These are phyloP conservation scores for Panonychus citri DNA, from an alignment of 1,140 invertebrate species.

Conservation along the genomic window DNA sequence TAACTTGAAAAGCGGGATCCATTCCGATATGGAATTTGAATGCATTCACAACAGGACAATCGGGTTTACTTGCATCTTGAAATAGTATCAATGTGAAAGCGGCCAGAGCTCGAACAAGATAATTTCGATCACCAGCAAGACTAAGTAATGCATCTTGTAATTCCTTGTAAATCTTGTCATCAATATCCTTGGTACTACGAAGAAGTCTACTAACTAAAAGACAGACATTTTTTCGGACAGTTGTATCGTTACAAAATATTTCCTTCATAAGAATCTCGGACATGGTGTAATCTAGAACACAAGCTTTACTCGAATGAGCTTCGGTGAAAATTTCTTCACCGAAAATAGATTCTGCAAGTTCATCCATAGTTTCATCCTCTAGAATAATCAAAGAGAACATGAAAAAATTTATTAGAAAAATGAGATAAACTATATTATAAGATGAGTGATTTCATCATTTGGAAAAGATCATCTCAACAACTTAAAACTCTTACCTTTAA, in stretches of 20 bases:
- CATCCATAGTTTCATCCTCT: background rate
- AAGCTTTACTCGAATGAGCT: background rate
- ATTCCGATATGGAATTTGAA: background rate
- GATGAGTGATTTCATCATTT: too few species aligned
- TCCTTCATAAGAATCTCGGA: background rate
- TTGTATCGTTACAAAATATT: background rate
- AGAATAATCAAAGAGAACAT: background rate
- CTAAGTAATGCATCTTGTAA: background rate
- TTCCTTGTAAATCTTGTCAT: background rate
- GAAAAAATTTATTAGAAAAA: background rate
- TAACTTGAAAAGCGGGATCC: conserved; percentile 1
- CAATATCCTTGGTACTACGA: background rate
- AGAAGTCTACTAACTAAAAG: background rate
- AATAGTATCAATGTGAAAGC: background rate
- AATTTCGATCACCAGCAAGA: background rate
- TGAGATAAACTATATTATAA: too few species aligned
- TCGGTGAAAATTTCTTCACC: background rate
- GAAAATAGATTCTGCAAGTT: background rate
- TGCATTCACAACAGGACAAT: background rate
- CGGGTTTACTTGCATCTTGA: background rate
- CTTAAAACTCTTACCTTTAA: background rate
- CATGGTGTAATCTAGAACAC: background rate
- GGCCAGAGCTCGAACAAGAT: background rate
- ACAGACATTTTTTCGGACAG: background rate
- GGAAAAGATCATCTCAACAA: too few species aligned